Evolutionary conservation across 2,888 invertebrate species (phyloP).

Genomic region (Argynnis bischoffii): DNA sequence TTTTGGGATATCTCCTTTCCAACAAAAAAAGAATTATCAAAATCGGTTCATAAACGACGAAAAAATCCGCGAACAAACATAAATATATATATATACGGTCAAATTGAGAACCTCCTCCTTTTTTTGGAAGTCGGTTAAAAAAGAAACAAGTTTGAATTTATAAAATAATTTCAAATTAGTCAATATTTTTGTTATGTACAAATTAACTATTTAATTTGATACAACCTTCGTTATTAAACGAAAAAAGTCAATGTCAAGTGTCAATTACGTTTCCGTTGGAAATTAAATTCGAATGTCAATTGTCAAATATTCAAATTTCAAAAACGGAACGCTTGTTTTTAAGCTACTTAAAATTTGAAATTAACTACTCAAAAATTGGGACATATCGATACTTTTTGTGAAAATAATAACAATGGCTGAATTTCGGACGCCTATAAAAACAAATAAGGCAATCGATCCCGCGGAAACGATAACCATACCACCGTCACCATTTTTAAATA

Average conservation of each 20-base stretch:
- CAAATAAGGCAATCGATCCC: conserved; percentile 47
- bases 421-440: conserved; percentile 71
- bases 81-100: too few relatives aligned
- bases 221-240: background rate
- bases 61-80: too few relatives aligned
- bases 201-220: background rate
- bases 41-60: too few relatives aligned
- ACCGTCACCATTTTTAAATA: conserved; percentile 87
- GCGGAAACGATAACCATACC: conserved; percentile 82
- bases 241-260: conserved; percentile 18
- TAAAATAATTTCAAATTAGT: too few relatives aligned
- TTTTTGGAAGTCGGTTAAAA: too few relatives aligned
- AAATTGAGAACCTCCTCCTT: too few relatives aligned
- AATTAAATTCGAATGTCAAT: conserved; percentile 1
- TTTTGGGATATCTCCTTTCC: too few relatives aligned
- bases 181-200: too few relatives aligned
- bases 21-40: too few relatives aligned
- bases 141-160: too few relatives aligned
- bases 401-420: conserved; percentile 44
- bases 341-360: background rate
- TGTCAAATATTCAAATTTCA: conserved; percentile 15
- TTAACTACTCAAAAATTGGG: background rate
- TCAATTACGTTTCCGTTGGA: conserved; percentile 4
- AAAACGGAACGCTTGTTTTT: background rate
- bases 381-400: background rate